Evolutionary conservation across 2,797 vertebrate species (phyloP).

Genomic region (Atherinosoma microstoma): DNA sequence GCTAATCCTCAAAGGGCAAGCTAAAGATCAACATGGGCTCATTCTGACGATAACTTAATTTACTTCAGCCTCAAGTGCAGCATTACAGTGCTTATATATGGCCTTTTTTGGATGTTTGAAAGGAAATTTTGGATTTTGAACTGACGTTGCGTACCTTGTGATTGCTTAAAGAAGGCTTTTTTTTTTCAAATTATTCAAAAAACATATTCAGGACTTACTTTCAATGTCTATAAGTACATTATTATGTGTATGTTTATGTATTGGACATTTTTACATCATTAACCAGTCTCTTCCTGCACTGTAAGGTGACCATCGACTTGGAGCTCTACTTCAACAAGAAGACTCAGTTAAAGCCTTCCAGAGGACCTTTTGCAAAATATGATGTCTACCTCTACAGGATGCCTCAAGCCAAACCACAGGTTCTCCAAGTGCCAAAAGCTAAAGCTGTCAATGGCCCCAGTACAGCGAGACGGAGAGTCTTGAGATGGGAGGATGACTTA

Average conservation of each 20-base stretch:
- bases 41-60: no score
- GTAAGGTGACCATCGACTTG: conserved; percentile 70
- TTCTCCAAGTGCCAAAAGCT: conserved; percentile 8
- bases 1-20: background rate
- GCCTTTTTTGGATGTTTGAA: background rate
- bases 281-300: conserved; percentile 30
- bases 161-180: no score
- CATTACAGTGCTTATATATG: no score
- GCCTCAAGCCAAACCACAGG: conserved; percentile 33
- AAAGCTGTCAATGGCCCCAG: conserved; percentile 21
- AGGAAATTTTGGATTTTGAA: background rate
- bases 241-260: background rate
- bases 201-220: background rate
- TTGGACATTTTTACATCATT: conserved; percentile 3
- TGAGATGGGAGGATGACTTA: conserved; percentile 68
- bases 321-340: conserved; percentile 70
- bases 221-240: background rate
- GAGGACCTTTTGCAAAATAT: conserved; percentile 46
- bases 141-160: no score
- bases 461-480: conserved; percentile 33
- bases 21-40: no score
- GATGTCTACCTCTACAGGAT: conserved; percentile 71
- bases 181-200: background rate
- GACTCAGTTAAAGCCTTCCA: conserved; percentile 28
- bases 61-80: background rate